A percentile compares a stretch with the other conserved stretches of the same genome.
Evolutionary conservation across 2,113 vertebrate genomes (phyloP).

Genomic region (Prochilodus magdalenae): DNA sequence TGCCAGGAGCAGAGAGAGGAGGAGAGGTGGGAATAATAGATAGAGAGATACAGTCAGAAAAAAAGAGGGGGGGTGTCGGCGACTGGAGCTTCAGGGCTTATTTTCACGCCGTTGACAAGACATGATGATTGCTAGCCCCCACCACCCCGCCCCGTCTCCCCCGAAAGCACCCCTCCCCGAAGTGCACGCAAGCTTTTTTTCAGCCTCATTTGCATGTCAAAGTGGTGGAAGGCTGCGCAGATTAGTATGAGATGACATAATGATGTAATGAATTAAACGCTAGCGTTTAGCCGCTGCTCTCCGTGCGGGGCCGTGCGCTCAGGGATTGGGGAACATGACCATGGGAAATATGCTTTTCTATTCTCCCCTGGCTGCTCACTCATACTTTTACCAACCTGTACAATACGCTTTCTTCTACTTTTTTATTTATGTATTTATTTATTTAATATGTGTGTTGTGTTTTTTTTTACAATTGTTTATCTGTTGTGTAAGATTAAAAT

Average conservation of each 20-base stretch:
- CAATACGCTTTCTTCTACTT: background rate
- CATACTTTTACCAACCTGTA: background rate
- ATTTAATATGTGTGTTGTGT: no score
- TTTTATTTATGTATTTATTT: no score
- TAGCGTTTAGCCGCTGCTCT: slow-evolving; percentile 77
- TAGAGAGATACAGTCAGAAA: slow-evolving; percentile 72
- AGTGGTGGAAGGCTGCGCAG: slow-evolving; percentile 87
- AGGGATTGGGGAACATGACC: slow-evolving; percentile 46
- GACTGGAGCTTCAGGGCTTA: slow-evolving; percentile 74
- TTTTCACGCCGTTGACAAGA: slow-evolving; percentile 86
- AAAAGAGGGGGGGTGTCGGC: slow-evolving; percentile 34
- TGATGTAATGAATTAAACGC: slow-evolving; percentile 95
- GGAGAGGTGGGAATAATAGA: slow-evolving; percentile 50
- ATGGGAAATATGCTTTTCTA: background rate
- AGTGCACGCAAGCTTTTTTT: slow-evolving; percentile 70
- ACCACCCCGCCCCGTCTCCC: slow-evolving; percentile 69
- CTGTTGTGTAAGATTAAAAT: no score
- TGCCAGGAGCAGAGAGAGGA: slow-evolving; percentile 45
- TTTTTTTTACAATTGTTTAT: no score
- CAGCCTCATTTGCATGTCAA: slow-evolving; percentile 92
- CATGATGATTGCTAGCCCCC: slow-evolving; percentile 87
- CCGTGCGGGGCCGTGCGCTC: slow-evolving; percentile 57
- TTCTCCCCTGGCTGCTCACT: background rate
- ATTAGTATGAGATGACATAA: slow-evolving; percentile 94
- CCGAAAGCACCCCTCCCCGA: slow-evolving; percentile 67